phyloP scores from a whole-genome alignment of 2,888 invertebrate species.

The Dioctria linearis region DNA sequence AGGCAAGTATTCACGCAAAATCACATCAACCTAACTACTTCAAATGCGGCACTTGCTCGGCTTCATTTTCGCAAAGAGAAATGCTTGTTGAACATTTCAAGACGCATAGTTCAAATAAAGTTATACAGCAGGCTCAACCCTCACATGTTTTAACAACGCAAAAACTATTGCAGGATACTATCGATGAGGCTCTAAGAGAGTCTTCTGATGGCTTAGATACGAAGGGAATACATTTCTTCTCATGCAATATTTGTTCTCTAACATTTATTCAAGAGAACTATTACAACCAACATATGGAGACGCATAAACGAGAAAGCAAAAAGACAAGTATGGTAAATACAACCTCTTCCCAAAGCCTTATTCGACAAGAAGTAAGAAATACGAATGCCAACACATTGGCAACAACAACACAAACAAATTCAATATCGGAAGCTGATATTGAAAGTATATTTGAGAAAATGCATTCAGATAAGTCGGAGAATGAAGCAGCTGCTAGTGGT shows the following conservation, averaged over 20 bases:
- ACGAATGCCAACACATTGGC: constrained; percentile 58
- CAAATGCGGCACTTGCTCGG: constrained; percentile 70
- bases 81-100: constrained; percentile 70
- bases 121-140: constrained; percentile 59
- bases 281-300: constrained; percentile 71
- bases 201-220: constrained; percentile 62
- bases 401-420: constrained; percentile 59
- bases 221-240: constrained; percentile 70
- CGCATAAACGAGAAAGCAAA: constrained; percentile 68
- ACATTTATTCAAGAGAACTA: constrained; percentile 71
- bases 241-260: constrained; percentile 71
- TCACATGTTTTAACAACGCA: constrained; percentile 64
- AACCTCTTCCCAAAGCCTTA: constrained; percentile 57
- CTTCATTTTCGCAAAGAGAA: constrained; percentile 70
- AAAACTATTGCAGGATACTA: constrained; percentile 70
- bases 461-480: constrained; percentile 70
- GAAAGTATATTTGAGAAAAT: constrained; percentile 72
- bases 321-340: constrained; percentile 61
- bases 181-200: constrained; percentile 71
- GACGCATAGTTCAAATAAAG: constrained; percentile 65
- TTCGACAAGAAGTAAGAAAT: constrained; percentile 63
- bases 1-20: constrained; percentile 70
- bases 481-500: constrained; percentile 60
- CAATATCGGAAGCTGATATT: constrained; percentile 68
- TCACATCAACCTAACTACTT: constrained; percentile 70